Evolutionary conservation across 2,888 invertebrate genomes (phyloP).

Genomic region (Cantharis flavilabris): DNA sequence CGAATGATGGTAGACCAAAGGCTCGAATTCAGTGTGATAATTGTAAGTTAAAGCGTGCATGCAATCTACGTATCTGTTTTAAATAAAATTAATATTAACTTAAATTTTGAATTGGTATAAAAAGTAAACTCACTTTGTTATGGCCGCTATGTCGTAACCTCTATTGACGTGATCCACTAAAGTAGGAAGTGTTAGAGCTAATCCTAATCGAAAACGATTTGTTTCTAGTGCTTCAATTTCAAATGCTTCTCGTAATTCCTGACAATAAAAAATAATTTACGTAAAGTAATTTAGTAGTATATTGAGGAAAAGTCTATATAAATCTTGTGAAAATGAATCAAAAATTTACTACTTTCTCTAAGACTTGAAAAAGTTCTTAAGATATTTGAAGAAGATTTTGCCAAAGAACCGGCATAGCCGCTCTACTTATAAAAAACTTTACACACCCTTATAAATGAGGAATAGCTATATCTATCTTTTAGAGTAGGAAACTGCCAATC

Average conservation of each 20-base stretch:
- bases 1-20: conserved; percentile 52
- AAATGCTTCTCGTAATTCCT: not conserved
- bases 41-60: too few species aligned
- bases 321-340: too few species aligned
- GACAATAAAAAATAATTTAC: not conserved
- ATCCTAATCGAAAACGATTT: not conserved
- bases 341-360: too few species aligned
- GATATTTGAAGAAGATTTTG: too few species aligned
- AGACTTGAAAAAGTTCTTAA: too few species aligned
- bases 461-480: not conserved
- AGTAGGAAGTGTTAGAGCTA: not conserved
- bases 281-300: not conserved
- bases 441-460: not conserved
- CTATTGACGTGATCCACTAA: not conserved
- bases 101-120: not conserved
- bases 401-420: too few species aligned
- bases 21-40: too few species aligned
- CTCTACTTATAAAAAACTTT: too few species aligned
- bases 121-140: not conserved
- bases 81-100: not conserved
- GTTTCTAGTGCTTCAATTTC: not conserved
- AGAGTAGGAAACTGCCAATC: not conserved
- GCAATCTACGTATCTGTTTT: too few species aligned
- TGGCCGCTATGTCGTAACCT: not conserved
- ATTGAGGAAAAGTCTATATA: too few species aligned